phyloP scores from a whole-genome alignment of 2,888 invertebrate species.

The Campoletis raptor region DNA sequence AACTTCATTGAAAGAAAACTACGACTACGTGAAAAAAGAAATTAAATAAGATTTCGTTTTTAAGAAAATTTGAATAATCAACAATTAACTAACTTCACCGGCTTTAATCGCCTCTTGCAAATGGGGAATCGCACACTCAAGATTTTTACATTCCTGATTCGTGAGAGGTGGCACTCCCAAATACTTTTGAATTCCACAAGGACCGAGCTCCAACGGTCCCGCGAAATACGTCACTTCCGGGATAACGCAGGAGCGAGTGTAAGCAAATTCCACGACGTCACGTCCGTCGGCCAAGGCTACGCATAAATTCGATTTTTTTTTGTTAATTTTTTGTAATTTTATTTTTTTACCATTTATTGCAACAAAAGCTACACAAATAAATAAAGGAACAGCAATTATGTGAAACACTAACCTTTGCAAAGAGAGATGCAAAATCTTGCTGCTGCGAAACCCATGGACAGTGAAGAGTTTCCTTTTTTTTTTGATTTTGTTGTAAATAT shows the following conservation, averaged over 20 bases:
- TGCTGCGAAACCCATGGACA: slow-evolving; percentile 88
- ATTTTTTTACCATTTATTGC: background rate
- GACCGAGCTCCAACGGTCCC: slow-evolving; percentile 78
- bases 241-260: slow-evolving; percentile 77
- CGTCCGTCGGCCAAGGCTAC: slow-evolving; percentile 73
- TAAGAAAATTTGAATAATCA: background rate
- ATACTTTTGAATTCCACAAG: slow-evolving; percentile 78
- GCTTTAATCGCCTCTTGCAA: slow-evolving; percentile 72
- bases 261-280: slow-evolving; percentile 79
- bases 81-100: slow-evolving; percentile 74
- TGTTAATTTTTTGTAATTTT: no score
- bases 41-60: no score
- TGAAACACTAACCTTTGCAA: slow-evolving; percentile 84
- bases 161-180: slow-evolving; percentile 77
- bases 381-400: background rate
- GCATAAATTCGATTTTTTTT: background rate
- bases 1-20: background rate
- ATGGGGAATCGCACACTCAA: slow-evolving; percentile 72
- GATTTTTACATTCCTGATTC: slow-evolving; percentile 73
- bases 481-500: slow-evolving; percentile 87
- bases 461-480: slow-evolving; percentile 87
- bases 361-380: background rate
- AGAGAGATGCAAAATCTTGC: slow-evolving; percentile 87
- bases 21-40: no score
- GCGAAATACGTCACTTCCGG: slow-evolving; percentile 79